Base-by-base conservation (phyloP, 1,140 invertebrate species). In the Lordiphosa clarofinis region DNA sequence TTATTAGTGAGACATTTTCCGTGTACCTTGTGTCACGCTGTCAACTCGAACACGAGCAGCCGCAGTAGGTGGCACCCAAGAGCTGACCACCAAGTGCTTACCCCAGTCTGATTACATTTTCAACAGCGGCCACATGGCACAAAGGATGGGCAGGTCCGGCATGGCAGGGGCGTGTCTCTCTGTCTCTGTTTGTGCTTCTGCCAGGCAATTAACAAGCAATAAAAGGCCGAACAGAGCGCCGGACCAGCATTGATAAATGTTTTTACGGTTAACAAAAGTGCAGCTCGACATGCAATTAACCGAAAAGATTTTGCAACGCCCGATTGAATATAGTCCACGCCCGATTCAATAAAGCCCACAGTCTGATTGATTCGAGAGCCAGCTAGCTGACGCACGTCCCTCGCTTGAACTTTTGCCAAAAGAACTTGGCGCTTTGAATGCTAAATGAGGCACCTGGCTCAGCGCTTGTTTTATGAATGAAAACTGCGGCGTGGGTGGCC, bases 151-250 rank as follows among this genome's bases (percentile, higher is more conserved):
- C 76, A 64, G 65, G 56, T 84, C 76, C 63, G 76, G 76, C 68
- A 69, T 56, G 54, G 53, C 47, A 56, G 49, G 75, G 71, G 74
- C 55, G 73, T 67, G 38, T 50, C 44, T 50, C 40, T 56, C 61
- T 76, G 63, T 50, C 40, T 56, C 61, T 76, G 63, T 73, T 73
- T 84, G 78, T 82, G 61, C 61, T 76, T 63, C 73, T 69, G 64
- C 64, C 70, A 57, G 78, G 73, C 78, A 82, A 82, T 82, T 82
- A 82, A 82, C 78, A 84, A 73, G 78, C 78, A 82, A 84, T 82
- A 84, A 82, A 84, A 57, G 68, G 56, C 56, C 56, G 12, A 40
- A 15, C 28, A 15, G 24, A 61, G 36, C 49, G 28, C 28, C 28
- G 28, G 7, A 31, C 24, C 46, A 65, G 64, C 38, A 31, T 60